These are phyloP conservation scores for Chaetoderma sp. DNA, from an alignment of 2,888 invertebrate genomes.

Conservation along the genomic window DNA sequence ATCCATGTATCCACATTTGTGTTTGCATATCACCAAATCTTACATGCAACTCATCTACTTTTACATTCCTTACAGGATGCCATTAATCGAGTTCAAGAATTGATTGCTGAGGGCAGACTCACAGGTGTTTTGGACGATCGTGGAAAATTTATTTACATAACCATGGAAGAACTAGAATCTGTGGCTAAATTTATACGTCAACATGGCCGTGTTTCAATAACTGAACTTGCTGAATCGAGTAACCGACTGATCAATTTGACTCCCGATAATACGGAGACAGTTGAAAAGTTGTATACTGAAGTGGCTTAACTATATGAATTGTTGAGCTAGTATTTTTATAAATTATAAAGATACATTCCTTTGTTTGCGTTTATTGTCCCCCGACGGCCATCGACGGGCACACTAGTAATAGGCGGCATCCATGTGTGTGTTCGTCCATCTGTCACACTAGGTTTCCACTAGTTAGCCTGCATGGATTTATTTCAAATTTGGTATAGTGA, in stretches of 20 bases:
- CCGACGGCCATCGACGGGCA: too few relatives aligned
- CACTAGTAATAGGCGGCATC: too few relatives aligned
- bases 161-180: conserved; percentile 87
- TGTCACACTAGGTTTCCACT: too few relatives aligned
- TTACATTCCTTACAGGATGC: too few relatives aligned
- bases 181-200: conserved; percentile 96
- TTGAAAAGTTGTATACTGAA: conserved; percentile 32
- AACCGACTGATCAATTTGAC: conserved; percentile 89
- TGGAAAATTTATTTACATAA: conserved; percentile 98
- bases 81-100: conserved; percentile 80
- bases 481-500: too few relatives aligned
- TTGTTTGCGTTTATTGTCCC: not conserved
- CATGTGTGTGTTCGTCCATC: not conserved
- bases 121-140: conserved; percentile 98
- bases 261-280: conserved; percentile 58
- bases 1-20: too few relatives aligned
- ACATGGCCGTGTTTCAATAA: conserved; percentile 92
- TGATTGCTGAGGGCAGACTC: conserved; percentile 85
- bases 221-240: conserved; percentile 93
- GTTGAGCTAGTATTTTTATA: too few relatives aligned
- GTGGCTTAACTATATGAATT: not conserved
- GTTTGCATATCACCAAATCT: too few relatives aligned
- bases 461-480: too few relatives aligned
- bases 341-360: too few relatives aligned
- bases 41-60: too few relatives aligned